These are phyloP conservation scores for Caenorhabditis sp. DNA, from an alignment of 2,888 invertebrate genomes.

Conservation along the genomic window DNA sequence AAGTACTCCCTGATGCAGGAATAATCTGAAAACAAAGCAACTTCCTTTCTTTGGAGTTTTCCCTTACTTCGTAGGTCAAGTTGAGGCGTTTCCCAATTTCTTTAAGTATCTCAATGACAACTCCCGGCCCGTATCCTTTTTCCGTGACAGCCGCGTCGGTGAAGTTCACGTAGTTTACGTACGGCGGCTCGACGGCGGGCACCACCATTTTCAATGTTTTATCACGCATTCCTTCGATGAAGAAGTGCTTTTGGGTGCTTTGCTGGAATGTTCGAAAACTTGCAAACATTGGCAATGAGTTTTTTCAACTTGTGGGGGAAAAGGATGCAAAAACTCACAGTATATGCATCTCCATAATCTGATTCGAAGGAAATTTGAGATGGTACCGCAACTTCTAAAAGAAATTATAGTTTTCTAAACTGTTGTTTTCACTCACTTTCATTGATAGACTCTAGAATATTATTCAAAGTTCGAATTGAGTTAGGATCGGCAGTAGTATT, in stretches of 20 bases:
- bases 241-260: constrained; percentile 58
- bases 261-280: constrained; percentile 55
- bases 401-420: constrained; percentile 14
- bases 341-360: constrained; percentile 64
- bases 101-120: constrained; percentile 81
- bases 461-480: constrained; percentile 59
- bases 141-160: constrained; percentile 71
- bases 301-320: too few relatives aligned
- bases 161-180: constrained; percentile 81
- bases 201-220: constrained; percentile 71
- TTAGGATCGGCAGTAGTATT: constrained; percentile 52
- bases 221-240: constrained; percentile 37
- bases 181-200: constrained; percentile 76
- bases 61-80: constrained; percentile 75
- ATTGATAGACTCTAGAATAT: constrained; percentile 65
- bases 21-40: constrained; percentile 55
- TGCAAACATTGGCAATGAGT: too few relatives aligned
- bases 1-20: constrained; percentile 54
- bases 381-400: constrained; percentile 57
- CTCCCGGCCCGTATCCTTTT: constrained; percentile 79
- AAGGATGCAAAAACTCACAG: constrained; percentile 22
- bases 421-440: constrained; percentile 63
- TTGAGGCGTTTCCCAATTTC: constrained; percentile 76
- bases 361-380: constrained; percentile 51
- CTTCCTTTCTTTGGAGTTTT: not conserved